Base-by-base conservation (phyloP, 2,888 invertebrate genomes). In the Corbicula japonica region DNA sequence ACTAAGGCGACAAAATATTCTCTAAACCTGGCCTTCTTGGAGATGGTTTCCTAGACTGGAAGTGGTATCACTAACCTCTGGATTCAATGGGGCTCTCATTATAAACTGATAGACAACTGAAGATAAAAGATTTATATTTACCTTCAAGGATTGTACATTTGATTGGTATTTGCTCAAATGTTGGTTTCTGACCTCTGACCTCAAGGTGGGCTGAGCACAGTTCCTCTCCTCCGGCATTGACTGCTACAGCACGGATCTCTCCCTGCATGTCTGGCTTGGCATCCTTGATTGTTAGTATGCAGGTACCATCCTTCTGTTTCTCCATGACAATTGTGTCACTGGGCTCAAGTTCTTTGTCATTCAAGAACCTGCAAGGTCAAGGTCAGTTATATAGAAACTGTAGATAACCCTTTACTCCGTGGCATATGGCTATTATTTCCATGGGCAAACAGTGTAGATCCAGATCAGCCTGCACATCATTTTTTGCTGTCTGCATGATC, bases 251-350 rank as follows among this genome's bases (percentile, higher is more conserved):
- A 78, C 95, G 94, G 93, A 96, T 96, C 86, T 95, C 95, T 83
- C 97, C 97, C 89, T 96, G 95, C 95, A 96, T 96, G 93, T 96
- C 96, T 48, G 96, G 96, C 91, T 95, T 96, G 76, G 96, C 96
- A 93, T 96, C 96, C 82, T 95, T 94, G 88, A 97, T 95, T 85
- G 95, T 94, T 89, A 97, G 94, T 86, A 95, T 95, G 83, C 90
- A 90, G 80, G 95, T 95, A 90, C 95, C 88, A 56, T 95, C 90
- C 89, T 91, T 91, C 41, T 83, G 81, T 75, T 90, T 87, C 41
- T 91, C 91, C 63, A 91, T 86, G 34, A 85, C 83, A 65, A 91
- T 81, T 68, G 89, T 86, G 34, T 91, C 89, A 81, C 88, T 87
- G 65, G 87, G 88, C 41, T 89, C 88, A 4, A 93, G 84, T 65